A percentile compares a stretch with the other conserved stretches of the same genome.
phyloP scores from a whole-genome alignment of 2,797 vertebrate genomes.

The Caiman crocodilus region DNA sequence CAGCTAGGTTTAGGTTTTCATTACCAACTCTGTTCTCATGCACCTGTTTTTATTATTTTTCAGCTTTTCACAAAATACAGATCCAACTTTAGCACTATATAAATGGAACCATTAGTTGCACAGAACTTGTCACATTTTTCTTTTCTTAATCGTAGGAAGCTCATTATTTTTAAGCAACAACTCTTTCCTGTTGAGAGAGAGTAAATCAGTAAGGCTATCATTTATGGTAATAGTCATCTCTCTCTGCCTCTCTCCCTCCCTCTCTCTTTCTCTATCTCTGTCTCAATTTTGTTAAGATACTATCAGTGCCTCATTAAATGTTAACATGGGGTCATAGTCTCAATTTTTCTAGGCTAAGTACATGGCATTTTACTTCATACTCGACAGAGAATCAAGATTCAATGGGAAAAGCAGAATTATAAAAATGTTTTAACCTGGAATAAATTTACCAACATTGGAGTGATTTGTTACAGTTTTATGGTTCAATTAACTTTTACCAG shows the following conservation, averaged over 20 bases:
- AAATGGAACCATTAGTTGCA: background rate
- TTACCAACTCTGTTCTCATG: background rate
- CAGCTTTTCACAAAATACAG: background rate
- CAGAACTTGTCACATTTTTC: background rate
- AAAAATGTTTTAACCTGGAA: background rate
- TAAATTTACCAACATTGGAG: background rate
- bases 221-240: background rate
- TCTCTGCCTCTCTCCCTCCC: no score
- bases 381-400: background rate
- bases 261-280: no score
- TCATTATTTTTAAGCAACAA: conserved; percentile 25
- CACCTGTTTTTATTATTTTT: background rate
- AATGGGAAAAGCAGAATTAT: background rate
- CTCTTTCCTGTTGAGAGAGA: background rate
- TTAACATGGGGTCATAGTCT: background rate
- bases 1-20: background rate
- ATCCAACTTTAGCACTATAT: background rate
- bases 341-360: background rate
- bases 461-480: background rate
- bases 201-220: background rate
- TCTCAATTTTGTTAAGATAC: background rate
- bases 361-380: background rate
- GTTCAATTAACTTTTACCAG: background rate
- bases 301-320: conserved; percentile 2
- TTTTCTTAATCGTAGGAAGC: background rate